Percentiles rank a stretch among this genome's conserved stretches.
phyloP scores from a whole-genome alignment of 2,888 invertebrate genomes.

The Poecilobothrus nobilitatus region DNA sequence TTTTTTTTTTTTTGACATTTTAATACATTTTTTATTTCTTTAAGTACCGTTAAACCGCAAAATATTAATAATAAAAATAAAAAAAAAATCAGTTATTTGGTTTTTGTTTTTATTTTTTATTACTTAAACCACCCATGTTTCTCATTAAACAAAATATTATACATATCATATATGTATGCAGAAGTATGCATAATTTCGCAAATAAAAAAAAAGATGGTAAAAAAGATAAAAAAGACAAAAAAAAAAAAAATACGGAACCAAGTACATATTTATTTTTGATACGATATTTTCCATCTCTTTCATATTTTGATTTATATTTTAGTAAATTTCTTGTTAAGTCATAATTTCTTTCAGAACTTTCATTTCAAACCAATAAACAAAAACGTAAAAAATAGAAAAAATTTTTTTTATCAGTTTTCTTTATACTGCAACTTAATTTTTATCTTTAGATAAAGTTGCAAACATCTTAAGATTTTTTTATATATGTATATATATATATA shows the following conservation, averaged over 20 bases:
- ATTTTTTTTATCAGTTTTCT: no score
- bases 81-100: not conserved
- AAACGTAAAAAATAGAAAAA: no score
- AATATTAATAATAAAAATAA: not conserved
- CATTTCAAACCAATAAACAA: no score
- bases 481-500: no score
- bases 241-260: not conserved
- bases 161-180: no score
- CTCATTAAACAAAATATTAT: not conserved
- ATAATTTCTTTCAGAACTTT: no score
- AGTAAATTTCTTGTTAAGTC: not conserved
- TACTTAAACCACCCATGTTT: not conserved
- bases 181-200: no score
- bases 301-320: not conserved
- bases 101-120: not conserved
- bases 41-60: conserved; percentile 6
- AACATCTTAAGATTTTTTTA: no score
- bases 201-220: no score
- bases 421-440: no score
- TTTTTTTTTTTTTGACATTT: not conserved
- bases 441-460: no score
- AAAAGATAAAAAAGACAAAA: no score
- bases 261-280: not conserved
- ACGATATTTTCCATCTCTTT: not conserved
- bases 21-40: conserved; percentile 1